Conservation (phyloP, 64 coral and sea anemone species). For the Hydrozoanthus tunicans region DNA sequence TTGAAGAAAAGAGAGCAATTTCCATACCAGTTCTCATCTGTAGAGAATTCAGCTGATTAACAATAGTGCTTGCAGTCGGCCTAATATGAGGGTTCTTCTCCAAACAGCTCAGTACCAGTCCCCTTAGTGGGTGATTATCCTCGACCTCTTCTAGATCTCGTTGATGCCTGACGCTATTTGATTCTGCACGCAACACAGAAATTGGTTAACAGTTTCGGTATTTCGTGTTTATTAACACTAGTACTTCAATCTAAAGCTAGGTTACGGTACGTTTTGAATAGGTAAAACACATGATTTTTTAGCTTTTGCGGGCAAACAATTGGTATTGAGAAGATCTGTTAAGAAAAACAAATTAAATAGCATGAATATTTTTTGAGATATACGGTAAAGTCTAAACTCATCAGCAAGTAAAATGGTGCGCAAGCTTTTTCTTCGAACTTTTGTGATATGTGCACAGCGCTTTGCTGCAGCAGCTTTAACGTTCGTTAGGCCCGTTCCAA, state of each 20-base stretch:
- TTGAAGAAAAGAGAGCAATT: background rate
- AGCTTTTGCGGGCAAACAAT: too few species aligned
- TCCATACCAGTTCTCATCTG: background rate
- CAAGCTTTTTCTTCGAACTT: too few species aligned
- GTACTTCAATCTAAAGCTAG: too few species aligned
- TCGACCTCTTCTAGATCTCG: conserved; percentile 16
- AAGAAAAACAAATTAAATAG: too few species aligned
- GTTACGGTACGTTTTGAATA: background rate
- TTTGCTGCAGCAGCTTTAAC: too few species aligned
- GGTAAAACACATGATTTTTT: too few species aligned
- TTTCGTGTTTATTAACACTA: background rate
- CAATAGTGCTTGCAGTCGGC: background rate
- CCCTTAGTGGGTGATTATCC: conserved; percentile 36
- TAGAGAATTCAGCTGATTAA: background rate
- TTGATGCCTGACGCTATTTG: background rate
- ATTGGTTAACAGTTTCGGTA: background rate
- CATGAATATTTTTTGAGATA: too few species aligned
- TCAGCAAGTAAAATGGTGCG: too few species aligned
- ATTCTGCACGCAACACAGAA: background rate
- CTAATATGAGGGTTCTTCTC: background rate
- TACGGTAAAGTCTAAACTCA: too few species aligned
- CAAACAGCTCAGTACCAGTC: conserved; percentile 26
- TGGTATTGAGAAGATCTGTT: too few species aligned
- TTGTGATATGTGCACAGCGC: too few species aligned
- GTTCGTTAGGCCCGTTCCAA: too few species aligned